These are phyloP conservation scores for Ophion slaviceki DNA, from an alignment of 2,888 invertebrate genomes.

Conservation along the genomic window DNA sequence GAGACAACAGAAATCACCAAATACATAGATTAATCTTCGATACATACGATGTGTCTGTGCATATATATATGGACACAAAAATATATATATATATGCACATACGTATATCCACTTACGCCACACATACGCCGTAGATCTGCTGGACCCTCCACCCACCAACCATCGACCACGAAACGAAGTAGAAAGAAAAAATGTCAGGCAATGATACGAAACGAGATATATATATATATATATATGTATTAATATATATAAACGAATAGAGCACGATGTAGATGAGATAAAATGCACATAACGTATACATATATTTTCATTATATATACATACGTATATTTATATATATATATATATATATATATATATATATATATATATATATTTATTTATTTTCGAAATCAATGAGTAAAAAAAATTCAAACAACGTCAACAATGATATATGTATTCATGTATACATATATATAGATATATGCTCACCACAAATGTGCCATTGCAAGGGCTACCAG, in stretches of 20 bases:
- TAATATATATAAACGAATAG: slow-evolving; percentile 58
- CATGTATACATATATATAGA: slow-evolving; percentile 54
- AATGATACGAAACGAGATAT: slow-evolving; percentile 48
- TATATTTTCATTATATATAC: slow-evolving; percentile 15
- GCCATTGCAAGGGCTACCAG: slow-evolving; percentile 79
- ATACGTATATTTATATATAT: slow-evolving; percentile 9
- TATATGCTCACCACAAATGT: slow-evolving; percentile 78
- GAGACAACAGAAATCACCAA: slow-evolving; percentile 46
- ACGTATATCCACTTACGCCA: slow-evolving; percentile 74
- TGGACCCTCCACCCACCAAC: slow-evolving; percentile 77
- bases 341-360: slow-evolving; percentile 28
- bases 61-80: background rate
- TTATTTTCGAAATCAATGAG: slow-evolving; percentile 11
- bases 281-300: slow-evolving; percentile 50
- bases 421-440: slow-evolving; percentile 40
- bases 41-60: slow-evolving; percentile 36
- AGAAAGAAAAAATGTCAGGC: slow-evolving; percentile 57
- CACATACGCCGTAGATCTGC: slow-evolving; percentile 82
- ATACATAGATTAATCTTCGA: slow-evolving; percentile 44
- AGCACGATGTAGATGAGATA: slow-evolving; percentile 66
- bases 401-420: slow-evolving; percentile 16
- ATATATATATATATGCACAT: slow-evolving; percentile 55
- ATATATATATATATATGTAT: slow-evolving; percentile 63
- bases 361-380: slow-evolving; percentile 14
- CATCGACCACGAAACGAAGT: slow-evolving; percentile 74